Percentiles rank a stretch among this genome's conserved stretches.
Evolutionary conservation across 2,797 vertebrate genomes (phyloP).

Genomic region (Rhodeus uyekii): DNA sequence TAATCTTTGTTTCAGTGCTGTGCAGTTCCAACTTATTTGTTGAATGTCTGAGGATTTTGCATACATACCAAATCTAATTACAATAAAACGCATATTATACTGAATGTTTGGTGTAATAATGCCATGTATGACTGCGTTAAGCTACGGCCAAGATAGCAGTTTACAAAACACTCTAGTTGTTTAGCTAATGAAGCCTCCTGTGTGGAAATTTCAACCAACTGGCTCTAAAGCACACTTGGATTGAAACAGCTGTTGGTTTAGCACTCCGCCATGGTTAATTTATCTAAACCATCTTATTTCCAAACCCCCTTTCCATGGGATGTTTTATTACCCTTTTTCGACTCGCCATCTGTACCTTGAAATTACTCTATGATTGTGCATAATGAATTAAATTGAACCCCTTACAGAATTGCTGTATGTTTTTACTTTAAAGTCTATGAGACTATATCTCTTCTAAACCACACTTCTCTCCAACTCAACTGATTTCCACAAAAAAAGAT

Average conservation of each 20-base stretch:
- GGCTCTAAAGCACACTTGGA: conserved; percentile 18
- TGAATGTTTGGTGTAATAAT: background rate
- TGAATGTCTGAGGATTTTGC: background rate
- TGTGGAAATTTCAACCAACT: conserved; percentile 16
- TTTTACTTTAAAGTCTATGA: conserved; percentile 14
- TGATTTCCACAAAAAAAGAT: conserved; percentile 4
- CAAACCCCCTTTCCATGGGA: conserved; percentile 23
- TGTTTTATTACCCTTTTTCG: conserved; percentile 53
- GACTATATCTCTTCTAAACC: background rate
- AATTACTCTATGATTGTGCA: conserved; percentile 62
- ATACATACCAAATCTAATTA: conserved; percentile 1
- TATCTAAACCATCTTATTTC: conserved; percentile 42
- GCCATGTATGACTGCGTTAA: background rate
- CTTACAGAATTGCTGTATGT: conserved; percentile 22
- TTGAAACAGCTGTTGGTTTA: conserved; percentile 48
- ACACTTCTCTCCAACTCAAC: background rate
- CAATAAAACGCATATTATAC: conserved; percentile 1
- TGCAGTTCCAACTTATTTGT: background rate
- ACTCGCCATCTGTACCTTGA: conserved; percentile 60
- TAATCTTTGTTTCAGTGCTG: background rate
- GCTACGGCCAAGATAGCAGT: background rate
- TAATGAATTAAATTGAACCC: conserved; percentile 60
- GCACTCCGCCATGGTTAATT: conserved; percentile 43
- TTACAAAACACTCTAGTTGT: conserved; percentile 17
- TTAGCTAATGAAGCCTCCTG: conserved; percentile 21